These are phyloP conservation scores for Pluvianellus socialis DNA, from an alignment of 2,113 vertebrate species.

Conservation along the genomic window DNA sequence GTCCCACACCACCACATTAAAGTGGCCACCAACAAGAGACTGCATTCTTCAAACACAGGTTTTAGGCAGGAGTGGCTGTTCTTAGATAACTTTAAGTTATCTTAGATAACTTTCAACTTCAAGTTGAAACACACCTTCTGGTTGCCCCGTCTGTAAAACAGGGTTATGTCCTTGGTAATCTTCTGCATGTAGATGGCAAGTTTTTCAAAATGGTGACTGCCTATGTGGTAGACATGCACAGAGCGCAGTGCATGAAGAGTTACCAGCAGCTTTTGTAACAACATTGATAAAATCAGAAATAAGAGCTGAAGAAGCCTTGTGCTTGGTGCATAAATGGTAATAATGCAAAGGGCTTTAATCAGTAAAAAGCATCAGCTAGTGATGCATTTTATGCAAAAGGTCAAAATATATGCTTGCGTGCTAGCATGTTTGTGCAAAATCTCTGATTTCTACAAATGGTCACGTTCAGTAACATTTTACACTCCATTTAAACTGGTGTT, in stretches of 20 bases:
- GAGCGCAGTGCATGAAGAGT: accelerated
- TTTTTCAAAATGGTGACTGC: not conserved
- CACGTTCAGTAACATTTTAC: not conserved
- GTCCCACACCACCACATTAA: accelerated
- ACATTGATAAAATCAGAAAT: not conserved
- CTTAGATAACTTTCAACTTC: not conserved
- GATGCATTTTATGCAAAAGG: not conserved
- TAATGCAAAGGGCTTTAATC: not conserved
- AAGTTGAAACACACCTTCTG: not conserved
- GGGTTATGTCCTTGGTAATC: not conserved
- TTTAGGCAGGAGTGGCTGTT: not conserved
- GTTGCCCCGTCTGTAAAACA: not conserved
- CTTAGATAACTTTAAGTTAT: not conserved
- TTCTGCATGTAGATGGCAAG: not conserved
- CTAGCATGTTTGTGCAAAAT: accelerated
- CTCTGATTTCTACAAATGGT: not conserved
- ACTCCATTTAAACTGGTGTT: not conserved
- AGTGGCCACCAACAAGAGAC: not conserved
- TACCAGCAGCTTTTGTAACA: not conserved
- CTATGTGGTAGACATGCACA: not conserved
- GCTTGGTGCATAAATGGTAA: not conserved
- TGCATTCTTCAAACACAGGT: accelerated
- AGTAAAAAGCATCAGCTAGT: not conserved
- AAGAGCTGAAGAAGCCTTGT: not conserved
- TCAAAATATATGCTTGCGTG: not conserved